These are phyloP conservation scores for Rhagoletis zephyria DNA, from an alignment of 1,140 invertebrate genomes.

Conservation along the genomic window DNA sequence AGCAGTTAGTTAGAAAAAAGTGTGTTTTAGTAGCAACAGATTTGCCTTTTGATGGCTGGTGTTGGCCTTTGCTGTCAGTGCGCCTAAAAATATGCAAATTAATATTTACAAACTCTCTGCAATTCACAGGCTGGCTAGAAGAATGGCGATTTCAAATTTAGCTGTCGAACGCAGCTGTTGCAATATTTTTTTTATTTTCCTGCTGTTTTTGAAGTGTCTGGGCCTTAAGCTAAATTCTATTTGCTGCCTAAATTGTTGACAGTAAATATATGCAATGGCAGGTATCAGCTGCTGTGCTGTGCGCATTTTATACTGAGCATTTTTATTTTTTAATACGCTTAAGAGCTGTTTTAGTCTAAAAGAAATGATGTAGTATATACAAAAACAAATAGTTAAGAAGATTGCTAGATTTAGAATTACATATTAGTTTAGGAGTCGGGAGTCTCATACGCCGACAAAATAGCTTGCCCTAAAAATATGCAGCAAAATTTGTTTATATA, in stretches of 20 bases:
- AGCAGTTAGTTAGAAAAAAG: neutral
- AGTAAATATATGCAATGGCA: too few species aligned
- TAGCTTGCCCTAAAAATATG: too few species aligned
- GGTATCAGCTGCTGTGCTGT: neutral
- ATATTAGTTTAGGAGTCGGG: too few species aligned
- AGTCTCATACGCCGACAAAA: too few species aligned
- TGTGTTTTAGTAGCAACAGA: neutral
- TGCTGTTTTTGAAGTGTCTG: neutral
- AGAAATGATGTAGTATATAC: too few species aligned
- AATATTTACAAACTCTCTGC: neutral
- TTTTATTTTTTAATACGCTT: too few species aligned
- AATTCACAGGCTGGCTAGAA: neutral
- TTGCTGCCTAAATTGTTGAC: neutral
- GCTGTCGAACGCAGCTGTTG: constrained; percentile 25
- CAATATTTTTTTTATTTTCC: neutral
- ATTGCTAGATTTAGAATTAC: too few species aligned
- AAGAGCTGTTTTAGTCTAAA: too few species aligned
- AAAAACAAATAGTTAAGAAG: too few species aligned
- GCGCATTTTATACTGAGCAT: neutral
- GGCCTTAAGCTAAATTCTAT: too few species aligned
- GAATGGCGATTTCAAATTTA: neutral
- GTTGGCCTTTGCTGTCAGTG: neutral
- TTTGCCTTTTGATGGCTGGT: neutral
- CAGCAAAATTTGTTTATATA: too few species aligned
- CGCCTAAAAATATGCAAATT: constrained; percentile 32